These are phyloP conservation scores for Sarcophaga carnaria DNA, from an alignment of 2,888 invertebrate species.

Conservation along the genomic window DNA sequence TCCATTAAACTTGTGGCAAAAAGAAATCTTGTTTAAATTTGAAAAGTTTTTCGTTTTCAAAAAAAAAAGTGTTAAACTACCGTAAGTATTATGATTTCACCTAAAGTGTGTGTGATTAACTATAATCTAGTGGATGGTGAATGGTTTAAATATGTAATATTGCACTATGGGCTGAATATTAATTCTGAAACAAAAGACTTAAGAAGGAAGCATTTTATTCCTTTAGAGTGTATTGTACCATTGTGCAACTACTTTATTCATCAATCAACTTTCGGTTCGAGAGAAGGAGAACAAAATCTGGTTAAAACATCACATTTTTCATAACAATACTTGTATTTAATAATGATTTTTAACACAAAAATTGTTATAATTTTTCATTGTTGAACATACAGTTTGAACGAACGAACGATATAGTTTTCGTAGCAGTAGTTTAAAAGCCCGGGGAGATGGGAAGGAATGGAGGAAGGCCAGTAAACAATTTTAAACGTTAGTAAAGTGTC, in stretches of 20 bases:
- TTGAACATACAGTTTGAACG: slow-evolving; percentile 31
- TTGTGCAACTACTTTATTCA: slow-evolving; percentile 28
- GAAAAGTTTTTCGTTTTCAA: slow-evolving; percentile 17
- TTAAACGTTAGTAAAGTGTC: slow-evolving; percentile 12
- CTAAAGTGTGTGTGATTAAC: slow-evolving; percentile 40
- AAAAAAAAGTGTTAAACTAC: slow-evolving; percentile 47
- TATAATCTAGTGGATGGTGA: slow-evolving; percentile 38
- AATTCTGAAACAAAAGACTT: too few relatives aligned
- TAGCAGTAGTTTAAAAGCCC: slow-evolving; percentile 14
- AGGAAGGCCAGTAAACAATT: slow-evolving; percentile 5
- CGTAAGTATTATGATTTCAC: slow-evolving; percentile 55
- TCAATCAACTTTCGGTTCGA: slow-evolving; percentile 5
- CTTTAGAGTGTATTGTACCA: background rate
- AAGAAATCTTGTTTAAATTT: slow-evolving; percentile 51
- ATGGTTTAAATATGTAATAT: background rate
- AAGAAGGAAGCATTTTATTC: too few relatives aligned
- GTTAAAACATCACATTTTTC: slow-evolving; percentile 49
- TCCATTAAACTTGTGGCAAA: slow-evolving; percentile 66
- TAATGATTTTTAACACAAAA: slow-evolving; percentile 63
- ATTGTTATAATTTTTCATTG: slow-evolving; percentile 67
- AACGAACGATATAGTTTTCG: background rate
- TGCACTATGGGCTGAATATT: slow-evolving; percentile 27
- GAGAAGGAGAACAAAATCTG: slow-evolving; percentile 42
- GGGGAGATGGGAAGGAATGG: background rate
- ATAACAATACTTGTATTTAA: slow-evolving; percentile 54